A percentile compares a stretch with the other conserved stretches of the same genome.
Evolutionary conservation across 2,113 vertebrate genomes (phyloP).

Genomic region (Cricetomys ansorgei): DNA sequence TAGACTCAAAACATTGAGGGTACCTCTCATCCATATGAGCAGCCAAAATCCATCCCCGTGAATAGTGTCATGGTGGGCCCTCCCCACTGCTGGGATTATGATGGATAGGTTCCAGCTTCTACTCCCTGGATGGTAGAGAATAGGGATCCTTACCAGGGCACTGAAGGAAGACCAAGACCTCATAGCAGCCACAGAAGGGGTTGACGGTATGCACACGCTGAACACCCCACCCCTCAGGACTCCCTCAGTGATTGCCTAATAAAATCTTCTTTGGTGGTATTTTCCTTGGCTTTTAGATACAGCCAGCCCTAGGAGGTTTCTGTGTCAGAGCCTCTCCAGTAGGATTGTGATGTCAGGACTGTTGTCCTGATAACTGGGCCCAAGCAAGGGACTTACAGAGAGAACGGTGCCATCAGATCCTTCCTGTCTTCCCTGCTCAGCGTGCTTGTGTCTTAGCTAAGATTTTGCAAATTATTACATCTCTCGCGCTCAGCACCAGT

Average conservation of each 20-base stretch:
- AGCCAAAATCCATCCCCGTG: neutral
- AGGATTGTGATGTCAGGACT: neutral
- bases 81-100: neutral
- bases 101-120: conserved; percentile 18
- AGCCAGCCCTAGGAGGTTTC: neutral
- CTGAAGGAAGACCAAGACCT: neutral
- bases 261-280: conserved; percentile 8
- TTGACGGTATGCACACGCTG: fast-evolving
- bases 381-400: neutral
- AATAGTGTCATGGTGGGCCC: neutral
- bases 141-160: neutral
- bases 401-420: too few species aligned
- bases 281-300: conserved; percentile 43
- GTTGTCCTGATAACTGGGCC: neutral
- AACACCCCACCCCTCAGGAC: neutral
- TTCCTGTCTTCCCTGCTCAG: neutral
- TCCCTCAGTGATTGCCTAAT: neutral
- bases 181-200: neutral
- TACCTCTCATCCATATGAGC: neutral
- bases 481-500: conserved; percentile 32
- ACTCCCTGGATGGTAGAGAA: neutral
- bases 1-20: neutral
- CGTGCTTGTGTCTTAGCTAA: neutral
- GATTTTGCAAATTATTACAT: neutral
- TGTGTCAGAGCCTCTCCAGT: neutral